A percentile compares a stretch with the other conserved stretches of the same genome.
phyloP scores from a whole-genome alignment of 2,888 invertebrate species.

The Aricia artaxerxes region DNA sequence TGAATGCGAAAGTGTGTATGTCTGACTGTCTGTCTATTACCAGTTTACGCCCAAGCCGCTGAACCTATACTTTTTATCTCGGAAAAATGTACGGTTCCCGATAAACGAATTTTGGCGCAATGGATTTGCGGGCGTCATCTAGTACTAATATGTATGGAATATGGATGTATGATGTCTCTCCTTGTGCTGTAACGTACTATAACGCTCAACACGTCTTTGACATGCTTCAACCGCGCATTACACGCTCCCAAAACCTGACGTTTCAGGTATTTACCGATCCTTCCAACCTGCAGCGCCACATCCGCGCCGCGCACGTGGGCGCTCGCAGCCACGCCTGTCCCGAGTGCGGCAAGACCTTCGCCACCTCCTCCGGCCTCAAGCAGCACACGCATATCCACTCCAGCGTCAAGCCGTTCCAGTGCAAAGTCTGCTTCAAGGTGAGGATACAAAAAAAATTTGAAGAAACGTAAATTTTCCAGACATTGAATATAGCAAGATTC shows the following conservation, averaged over 20 bases:
- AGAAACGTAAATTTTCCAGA: no score
- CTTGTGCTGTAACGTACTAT: not conserved
- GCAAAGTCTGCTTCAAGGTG: conserved; percentile 97
- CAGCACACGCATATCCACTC: conserved; percentile 99
- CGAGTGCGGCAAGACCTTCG: conserved; percentile 99
- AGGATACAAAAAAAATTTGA: conserved; percentile 41
- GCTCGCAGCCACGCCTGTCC: conserved; percentile 98
- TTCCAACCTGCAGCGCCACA: conserved; percentile 97
- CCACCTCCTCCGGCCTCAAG: conserved; percentile 97
- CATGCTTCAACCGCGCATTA: conserved; percentile 41
- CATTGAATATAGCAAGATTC: no score
- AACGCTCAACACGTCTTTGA: not conserved
- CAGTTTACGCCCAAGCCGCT: no score
- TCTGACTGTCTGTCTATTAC: no score
- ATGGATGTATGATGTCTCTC: no score
- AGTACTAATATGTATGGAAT: no score
- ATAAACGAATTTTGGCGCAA: no score
- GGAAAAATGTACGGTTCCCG: no score
- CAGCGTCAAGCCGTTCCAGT: conserved; percentile 98
- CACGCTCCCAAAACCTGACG: conserved; percentile 74
- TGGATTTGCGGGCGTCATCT: no score
- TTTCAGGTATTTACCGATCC: conserved; percentile 96
- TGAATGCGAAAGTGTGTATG: no score
- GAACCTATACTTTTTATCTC: no score
- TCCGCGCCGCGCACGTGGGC: conserved; percentile 96